Base-by-base conservation (phyloP, 37 sponge, comb jelly and placozoan species). In the Lycopodina hypogea region DNA sequence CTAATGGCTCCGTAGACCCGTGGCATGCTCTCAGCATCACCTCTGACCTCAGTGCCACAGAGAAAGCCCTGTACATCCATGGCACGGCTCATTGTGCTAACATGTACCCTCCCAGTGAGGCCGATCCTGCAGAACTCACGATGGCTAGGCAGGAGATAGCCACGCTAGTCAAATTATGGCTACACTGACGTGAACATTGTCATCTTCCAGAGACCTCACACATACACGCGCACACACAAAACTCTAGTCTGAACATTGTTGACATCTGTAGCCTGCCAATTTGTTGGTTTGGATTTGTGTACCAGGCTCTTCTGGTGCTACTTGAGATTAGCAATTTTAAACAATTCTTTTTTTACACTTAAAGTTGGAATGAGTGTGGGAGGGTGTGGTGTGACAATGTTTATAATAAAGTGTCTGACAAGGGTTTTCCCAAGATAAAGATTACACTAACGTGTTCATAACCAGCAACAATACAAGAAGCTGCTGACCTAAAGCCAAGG, bases 51-150 rank as follows among this genome's bases (percentile, higher is more conserved):
- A 56, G 70, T 4, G 55, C 35, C 0, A 42, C 55, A 1, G 33
- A 81, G 63, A 26, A n/a, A 17, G 78, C 90, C 37, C 40, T 95
- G n/a, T 88, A 75, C 62, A 95, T 95, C 36, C 62, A 72, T 1
- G 95, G 95, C 18, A 95, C 95, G 22, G 95, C 95, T 7, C 95
- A 95, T 81, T 95, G 95, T 83, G 95, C 95, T 37, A 92, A 95
- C 90, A 95, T 95, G 95, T 95, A 95, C 68, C 95, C 95, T 26
- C 62, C 95, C 1, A 63, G 59, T 8, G 28, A 61, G 18, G 37
- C 28, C 14, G 95, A 94, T 65, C 66, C 41, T 18, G 39, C 48
- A 57, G 81, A 55, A 37, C 88, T 91, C 33, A 55, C 19, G 11
- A 18, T 12, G 23, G 92, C 92, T n/a, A 75, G 92, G 39, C 36